Conservation (phyloP, 2,113 vertebrate species). For the Stegastes partitus region DNA sequence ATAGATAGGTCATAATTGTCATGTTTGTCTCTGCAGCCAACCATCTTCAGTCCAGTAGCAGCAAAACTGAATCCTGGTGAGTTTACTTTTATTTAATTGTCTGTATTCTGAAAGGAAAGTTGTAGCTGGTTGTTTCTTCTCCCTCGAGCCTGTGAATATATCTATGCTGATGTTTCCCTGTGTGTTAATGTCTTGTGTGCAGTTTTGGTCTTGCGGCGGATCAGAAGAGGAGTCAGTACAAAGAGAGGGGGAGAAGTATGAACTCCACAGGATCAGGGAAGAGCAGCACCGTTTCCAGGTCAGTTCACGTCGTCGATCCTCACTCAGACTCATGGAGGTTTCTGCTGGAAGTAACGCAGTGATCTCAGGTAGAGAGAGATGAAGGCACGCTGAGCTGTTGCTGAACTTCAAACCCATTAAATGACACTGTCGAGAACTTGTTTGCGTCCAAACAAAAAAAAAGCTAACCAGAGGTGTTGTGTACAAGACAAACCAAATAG, state of each 20-base stretch:
- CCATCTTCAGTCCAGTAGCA: slow-evolving; percentile 67
- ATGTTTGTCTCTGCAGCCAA: slow-evolving; percentile 68
- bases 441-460: no score
- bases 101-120: not conserved
- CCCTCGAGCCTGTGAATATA: not conserved
- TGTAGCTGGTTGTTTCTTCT: not conserved
- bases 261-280: slow-evolving; percentile 98
- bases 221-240: slow-evolving; percentile 92
- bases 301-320: slow-evolving; percentile 46
- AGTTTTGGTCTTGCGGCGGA: slow-evolving; percentile 89
- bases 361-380: not conserved
- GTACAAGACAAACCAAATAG: no score
- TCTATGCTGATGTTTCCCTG: slow-evolving; percentile 5
- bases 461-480: no score
- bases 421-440: not conserved
- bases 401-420: slow-evolving; percentile 14
- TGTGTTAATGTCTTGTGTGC: slow-evolving; percentile 10
- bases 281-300: slow-evolving; percentile 98
- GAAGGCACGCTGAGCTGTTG: slow-evolving; percentile 12
- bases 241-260: slow-evolving; percentile 94
- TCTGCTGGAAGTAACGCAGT: not conserved
- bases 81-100: slow-evolving; percentile 24
- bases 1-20: not conserved
- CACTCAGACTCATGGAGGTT: slow-evolving; percentile 2
- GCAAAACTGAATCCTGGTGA: slow-evolving; percentile 68